Conservation (phyloP, 2,113 vertebrate genomes). For the Proterorhinus semilunaris region DNA sequence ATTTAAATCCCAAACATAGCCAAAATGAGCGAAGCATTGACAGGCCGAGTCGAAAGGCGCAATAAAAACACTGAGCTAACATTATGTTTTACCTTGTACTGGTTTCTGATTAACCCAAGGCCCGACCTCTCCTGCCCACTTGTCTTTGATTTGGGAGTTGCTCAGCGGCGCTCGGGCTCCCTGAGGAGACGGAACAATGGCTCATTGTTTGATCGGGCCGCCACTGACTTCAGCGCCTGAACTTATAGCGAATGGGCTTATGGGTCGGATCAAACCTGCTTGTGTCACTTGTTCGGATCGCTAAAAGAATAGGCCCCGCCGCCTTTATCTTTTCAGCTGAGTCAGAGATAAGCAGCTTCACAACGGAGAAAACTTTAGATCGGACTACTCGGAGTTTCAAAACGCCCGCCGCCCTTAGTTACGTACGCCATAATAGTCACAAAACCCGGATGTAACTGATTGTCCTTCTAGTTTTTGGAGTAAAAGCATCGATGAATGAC, state of each 20-base stretch:
- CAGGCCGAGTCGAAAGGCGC: too few species aligned
- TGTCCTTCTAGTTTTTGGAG: too few species aligned
- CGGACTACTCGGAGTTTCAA: not conserved
- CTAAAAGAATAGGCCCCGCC: not conserved
- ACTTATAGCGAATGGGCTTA: not conserved
- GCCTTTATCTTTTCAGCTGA: slow-evolving; percentile 1
- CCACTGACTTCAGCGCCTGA: not conserved
- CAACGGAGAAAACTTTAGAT: not conserved
- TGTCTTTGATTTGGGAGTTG: not conserved
- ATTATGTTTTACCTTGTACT: not conserved
- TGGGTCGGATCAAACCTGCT: slow-evolving; percentile 5
- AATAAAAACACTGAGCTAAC: not conserved
- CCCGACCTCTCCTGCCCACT: not conserved
- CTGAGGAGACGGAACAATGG: slow-evolving; percentile 1
- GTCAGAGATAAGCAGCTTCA: not conserved
- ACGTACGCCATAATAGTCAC: too few species aligned
- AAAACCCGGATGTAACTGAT: too few species aligned
- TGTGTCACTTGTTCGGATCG: slow-evolving; percentile 1
- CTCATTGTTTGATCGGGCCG: slow-evolving; percentile 3
- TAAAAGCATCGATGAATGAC: too few species aligned
- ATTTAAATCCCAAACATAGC: not conserved
- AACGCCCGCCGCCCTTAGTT: not conserved
- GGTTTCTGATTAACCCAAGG: not conserved
- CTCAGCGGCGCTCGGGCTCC: not conserved
- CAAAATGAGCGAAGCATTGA: too few species aligned